Evolutionary conservation across 1,140 invertebrate genomes (phyloP), one percentile per base, ranked within the genome.

Genomic region (Catajapyx aquilonaris): DNA sequence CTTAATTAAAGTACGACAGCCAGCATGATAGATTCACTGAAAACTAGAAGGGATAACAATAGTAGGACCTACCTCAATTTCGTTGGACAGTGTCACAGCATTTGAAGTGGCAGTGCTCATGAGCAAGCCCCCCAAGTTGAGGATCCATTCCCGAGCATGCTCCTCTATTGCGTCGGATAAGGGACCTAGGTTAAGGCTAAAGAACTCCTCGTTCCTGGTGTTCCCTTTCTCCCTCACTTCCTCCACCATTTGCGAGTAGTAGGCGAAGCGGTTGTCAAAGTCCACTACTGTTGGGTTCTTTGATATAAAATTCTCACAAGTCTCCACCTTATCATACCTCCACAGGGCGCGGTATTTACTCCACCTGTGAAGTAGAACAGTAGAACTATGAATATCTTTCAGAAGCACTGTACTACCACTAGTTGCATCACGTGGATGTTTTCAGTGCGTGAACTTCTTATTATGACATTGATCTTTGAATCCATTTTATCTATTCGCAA

Each of bases 211-310:
- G 13, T 9, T 28, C 23, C 13, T 28, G 13, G 7, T 9, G 7
- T 28, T 13, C 13, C 23, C 23, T 9, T 28, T 9, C 2, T 65
- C 60, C 5, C 69, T 47, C 21, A 87, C 52, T 42, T 81, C 75
- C 2, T 69, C 59, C n/a, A 81, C 69, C 5, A 83, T 72, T 37
- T 71, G 66, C 46, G 70, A 69, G 52, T 84, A 88, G 56, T 77
- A 81, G 48, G 71, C 69, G 46, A 90, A 75, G 55, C 79, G 79
- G 40, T 85, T 73, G 48, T 87, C 78, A 57, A 78, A 86, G 41
- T 71, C 66, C 16, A 69, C 59, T 3, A 87, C 66, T 10, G 73
- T 69, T 3, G 75, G 73, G 49, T 71, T 64, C 35, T 71, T 72
- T 20, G 61, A 55, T 3, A 76, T 62, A 59, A 85, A 90, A 52